These are phyloP conservation scores for Hesperia comma DNA, from an alignment of 2,888 invertebrate genomes.

Conservation along the genomic window DNA sequence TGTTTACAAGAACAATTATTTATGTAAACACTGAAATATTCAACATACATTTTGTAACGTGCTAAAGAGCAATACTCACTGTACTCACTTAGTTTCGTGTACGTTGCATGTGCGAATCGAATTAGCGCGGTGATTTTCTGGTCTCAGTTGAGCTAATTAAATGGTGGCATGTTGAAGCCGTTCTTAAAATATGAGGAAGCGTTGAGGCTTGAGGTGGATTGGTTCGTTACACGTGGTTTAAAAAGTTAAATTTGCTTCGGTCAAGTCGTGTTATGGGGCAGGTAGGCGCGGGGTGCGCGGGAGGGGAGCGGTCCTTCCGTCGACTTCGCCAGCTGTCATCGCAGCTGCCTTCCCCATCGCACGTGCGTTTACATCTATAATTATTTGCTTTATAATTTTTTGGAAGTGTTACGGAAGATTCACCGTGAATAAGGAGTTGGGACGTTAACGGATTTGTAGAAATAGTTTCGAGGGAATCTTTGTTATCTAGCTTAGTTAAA, in stretches of 20 bases:
- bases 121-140: constrained; percentile 26
- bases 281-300: constrained; percentile 55
- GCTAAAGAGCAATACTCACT: constrained; percentile 13
- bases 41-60: constrained; percentile 22
- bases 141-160: constrained; percentile 20
- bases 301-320: constrained; percentile 62
- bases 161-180: constrained; percentile 17
- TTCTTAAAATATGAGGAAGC: constrained; percentile 29
- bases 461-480: not conserved
- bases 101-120: constrained; percentile 26
- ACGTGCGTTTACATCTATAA: constrained; percentile 80
- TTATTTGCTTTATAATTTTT: constrained; percentile 67
- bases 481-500: not conserved
- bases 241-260: constrained; percentile 47
- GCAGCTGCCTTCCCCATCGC: constrained; percentile 75
- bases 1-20: constrained; percentile 33
- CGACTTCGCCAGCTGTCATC: constrained; percentile 76
- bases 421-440: constrained; percentile 51
- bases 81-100: constrained; percentile 16
- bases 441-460: constrained; percentile 40
- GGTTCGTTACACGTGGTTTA: constrained; percentile 33
- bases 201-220: constrained; percentile 1
- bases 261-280: constrained; percentile 63
- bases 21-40: constrained; percentile 28
- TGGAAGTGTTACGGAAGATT: constrained; percentile 64